A percentile compares a stretch with the other conserved stretches of the same genome.
Evolutionary conservation across 2,113 vertebrate species (phyloP).

Genomic region (Brienomyrus brachyistius): DNA sequence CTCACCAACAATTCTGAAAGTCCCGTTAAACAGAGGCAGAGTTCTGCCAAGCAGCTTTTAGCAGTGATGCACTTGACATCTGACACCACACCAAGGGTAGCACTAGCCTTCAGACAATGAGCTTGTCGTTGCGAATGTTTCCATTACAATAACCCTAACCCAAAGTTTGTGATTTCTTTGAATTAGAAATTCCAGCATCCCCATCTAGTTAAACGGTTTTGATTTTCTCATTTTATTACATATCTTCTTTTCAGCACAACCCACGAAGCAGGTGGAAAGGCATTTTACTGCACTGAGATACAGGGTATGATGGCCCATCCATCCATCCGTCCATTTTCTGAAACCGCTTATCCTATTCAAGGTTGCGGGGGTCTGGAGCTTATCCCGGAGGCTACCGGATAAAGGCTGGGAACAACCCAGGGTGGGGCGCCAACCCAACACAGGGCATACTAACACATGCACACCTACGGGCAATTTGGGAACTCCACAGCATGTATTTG

Average conservation of each 20-base stretch:
- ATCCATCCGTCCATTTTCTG: no score
- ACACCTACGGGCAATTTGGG: no score
- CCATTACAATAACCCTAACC: background rate
- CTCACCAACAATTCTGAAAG: background rate
- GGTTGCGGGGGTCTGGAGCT: no score
- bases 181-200: background rate
- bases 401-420: no score
- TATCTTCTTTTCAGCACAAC: background rate
- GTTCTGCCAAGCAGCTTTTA: background rate
- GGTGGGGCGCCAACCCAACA: no score
- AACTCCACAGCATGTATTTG: background rate
- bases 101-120: background rate
- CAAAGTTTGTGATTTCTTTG: background rate
- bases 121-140: background rate
- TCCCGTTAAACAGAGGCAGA: background rate
- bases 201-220: background rate
- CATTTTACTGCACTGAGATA: background rate
- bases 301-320: background rate
- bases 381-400: no score
- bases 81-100: background rate
- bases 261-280: background rate
- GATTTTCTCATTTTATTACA: no score
- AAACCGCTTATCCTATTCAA: background rate
- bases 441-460: no score
- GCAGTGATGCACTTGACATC: background rate